These are phyloP conservation scores for Drosophila elegans DNA, from an alignment of 1,140 invertebrate genomes.

Conservation along the genomic window DNA sequence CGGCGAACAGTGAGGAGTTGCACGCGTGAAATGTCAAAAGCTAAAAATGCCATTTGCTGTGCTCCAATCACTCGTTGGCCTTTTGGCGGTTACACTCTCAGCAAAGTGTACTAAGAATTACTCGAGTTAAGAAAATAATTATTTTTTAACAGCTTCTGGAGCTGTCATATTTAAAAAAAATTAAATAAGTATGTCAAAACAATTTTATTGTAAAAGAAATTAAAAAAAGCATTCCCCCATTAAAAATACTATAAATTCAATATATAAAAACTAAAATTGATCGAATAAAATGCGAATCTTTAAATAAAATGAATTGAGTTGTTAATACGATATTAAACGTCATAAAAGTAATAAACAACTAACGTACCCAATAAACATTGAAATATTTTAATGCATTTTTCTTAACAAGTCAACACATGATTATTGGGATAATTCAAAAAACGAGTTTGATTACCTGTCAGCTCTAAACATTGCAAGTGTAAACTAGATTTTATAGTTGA, in stretches of 20 bases:
- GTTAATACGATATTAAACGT: background rate
- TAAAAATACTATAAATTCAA: too few species aligned
- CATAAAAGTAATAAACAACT: background rate
- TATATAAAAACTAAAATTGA: too few species aligned
- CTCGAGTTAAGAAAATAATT: background rate
- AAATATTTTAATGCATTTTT: background rate
- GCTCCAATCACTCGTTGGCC: conserved; percentile 59
- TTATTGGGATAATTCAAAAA: conserved; percentile 15
- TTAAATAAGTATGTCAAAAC: too few species aligned
- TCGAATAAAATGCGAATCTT: too few species aligned
- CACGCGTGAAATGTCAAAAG: conserved; percentile 83
- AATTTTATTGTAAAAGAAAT: too few species aligned
- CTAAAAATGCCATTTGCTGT: conserved; percentile 75
- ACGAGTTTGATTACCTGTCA: conserved; percentile 26
- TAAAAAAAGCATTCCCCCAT: too few species aligned
- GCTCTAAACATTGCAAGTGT: conserved; percentile 30
- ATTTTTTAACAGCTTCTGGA: too few species aligned
- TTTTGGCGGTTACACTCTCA: conserved; percentile 35
- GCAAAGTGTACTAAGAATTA: background rate
- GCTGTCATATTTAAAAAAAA: too few species aligned
- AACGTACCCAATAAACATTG: background rate
- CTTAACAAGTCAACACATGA: background rate
- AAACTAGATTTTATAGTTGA: conserved; percentile 24
- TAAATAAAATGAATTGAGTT: too few species aligned
- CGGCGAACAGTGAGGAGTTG: conserved; percentile 27